These are phyloP conservation scores for Lamprologus ornatipinnis DNA, from an alignment of 2,113 vertebrate genomes.

Conservation along the genomic window DNA sequence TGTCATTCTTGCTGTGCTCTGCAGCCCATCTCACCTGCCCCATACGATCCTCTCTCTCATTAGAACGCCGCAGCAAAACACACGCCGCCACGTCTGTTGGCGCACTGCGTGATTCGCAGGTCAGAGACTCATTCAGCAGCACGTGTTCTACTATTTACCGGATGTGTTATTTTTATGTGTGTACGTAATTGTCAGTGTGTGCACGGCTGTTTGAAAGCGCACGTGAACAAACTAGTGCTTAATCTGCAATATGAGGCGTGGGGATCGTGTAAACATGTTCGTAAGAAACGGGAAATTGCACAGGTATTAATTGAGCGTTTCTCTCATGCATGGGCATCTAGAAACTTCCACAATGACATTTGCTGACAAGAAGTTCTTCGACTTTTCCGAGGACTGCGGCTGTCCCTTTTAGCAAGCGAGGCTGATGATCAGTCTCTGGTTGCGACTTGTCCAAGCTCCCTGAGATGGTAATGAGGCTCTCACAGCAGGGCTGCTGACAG, in stretches of 20 bases:
- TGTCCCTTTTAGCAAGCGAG: neutral
- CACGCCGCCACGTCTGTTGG: neutral
- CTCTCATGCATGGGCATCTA: neutral
- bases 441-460: constrained; percentile 12
- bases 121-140: constrained; percentile 2
- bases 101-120: constrained; percentile 41
- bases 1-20: constrained; percentile 23
- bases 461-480: constrained; percentile 36
- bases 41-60: constrained; percentile 27
- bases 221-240: neutral
- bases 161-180: neutral
- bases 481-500: constrained; percentile 40
- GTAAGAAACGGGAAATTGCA: neutral
- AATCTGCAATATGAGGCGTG: neutral
- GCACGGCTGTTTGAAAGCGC: neutral
- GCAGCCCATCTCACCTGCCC: constrained; percentile 14
- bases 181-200: neutral
- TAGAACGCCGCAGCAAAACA: constrained; percentile 7
- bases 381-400: neutral
- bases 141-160: neutral
- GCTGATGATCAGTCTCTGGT: neutral
- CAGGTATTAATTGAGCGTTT: neutral
- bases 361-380: neutral
- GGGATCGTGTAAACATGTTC: neutral
- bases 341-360: neutral